Conservation (phyloP, 2,797 vertebrate genomes). For the Syngnathus acus region DNA sequence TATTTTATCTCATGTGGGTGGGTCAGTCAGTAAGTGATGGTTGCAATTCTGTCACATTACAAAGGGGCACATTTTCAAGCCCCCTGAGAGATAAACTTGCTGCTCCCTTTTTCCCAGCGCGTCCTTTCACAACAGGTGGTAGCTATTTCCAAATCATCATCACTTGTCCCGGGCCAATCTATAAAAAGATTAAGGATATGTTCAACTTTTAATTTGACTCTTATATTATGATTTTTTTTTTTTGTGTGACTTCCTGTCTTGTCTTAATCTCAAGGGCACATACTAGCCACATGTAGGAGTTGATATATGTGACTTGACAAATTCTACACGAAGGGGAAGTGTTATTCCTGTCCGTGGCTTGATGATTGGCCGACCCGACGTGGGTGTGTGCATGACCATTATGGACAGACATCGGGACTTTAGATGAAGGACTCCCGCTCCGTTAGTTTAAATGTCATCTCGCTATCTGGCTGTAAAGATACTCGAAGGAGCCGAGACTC, state of each 20-base stretch:
- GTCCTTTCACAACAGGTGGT: slow-evolving; percentile 48
- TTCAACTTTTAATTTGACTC: slow-evolving; percentile 13
- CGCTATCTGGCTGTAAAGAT: slow-evolving; percentile 19
- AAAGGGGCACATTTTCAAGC: slow-evolving; percentile 3
- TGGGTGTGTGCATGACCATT: not conserved
- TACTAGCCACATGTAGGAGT: slow-evolving; percentile 5
- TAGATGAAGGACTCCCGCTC: slow-evolving; percentile 13
- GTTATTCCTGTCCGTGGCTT: slow-evolving; percentile 3
- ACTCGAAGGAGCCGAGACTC: slow-evolving; percentile 1
- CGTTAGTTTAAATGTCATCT: slow-evolving; percentile 22
- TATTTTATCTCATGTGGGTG: not conserved
- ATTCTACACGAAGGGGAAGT: slow-evolving; percentile 5
- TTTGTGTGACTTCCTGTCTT: slow-evolving; percentile 8
- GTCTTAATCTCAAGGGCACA: slow-evolving; percentile 7
- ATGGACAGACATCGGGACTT: not conserved
- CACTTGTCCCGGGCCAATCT: slow-evolving; percentile 17
- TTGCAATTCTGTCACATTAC: slow-evolving; percentile 5
- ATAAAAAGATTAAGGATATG: slow-evolving; percentile 32
- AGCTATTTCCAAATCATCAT: slow-evolving; percentile 41
- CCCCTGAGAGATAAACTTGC: slow-evolving; percentile 1
- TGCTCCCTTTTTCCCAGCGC: slow-evolving; percentile 7
- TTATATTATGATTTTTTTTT: not conserved
- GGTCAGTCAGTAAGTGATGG: not conserved
- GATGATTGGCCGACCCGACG: not conserved
- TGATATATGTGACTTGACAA: slow-evolving; percentile 10